Evolutionary conservation across 2,888 invertebrate species (phyloP).

Genomic region (Falcaria lacertinaria): DNA sequence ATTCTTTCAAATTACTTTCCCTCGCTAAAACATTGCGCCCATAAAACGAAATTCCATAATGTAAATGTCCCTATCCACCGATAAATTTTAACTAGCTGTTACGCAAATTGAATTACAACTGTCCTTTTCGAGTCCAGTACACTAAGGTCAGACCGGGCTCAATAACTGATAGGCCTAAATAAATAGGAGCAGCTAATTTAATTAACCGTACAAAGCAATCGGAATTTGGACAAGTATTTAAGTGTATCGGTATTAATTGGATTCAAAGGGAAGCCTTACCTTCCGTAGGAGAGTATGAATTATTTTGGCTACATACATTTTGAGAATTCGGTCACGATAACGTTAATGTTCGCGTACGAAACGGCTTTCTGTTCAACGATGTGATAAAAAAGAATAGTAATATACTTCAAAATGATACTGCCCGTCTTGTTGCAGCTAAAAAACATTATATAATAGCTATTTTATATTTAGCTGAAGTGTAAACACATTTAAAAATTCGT

Average conservation of each 20-base stretch:
- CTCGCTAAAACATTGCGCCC: background rate
- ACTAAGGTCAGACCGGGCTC: slow-evolving; percentile 25
- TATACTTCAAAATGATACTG: too few species aligned
- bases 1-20: background rate
- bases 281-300: too few species aligned
- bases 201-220: slow-evolving; percentile 38
- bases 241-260: slow-evolving; percentile 14
- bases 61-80: background rate
- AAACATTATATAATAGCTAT: too few species aligned
- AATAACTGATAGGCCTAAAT: slow-evolving; percentile 41
- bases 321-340: too few species aligned
- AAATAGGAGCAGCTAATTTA: slow-evolving; percentile 43
- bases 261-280: background rate
- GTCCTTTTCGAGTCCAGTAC: slow-evolving; percentile 9
- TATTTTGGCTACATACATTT: background rate
- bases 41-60: background rate
- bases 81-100: background rate
- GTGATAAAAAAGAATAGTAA: too few species aligned
- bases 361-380: too few species aligned
- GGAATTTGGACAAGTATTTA: slow-evolving; percentile 25
- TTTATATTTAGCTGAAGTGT: too few species aligned
- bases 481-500: too few species aligned
- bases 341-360: too few species aligned
- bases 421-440: too few species aligned
- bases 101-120: background rate